phyloP scores from a whole-genome alignment of 1,140 invertebrate species.

The Agraylea sexmaculata region DNA sequence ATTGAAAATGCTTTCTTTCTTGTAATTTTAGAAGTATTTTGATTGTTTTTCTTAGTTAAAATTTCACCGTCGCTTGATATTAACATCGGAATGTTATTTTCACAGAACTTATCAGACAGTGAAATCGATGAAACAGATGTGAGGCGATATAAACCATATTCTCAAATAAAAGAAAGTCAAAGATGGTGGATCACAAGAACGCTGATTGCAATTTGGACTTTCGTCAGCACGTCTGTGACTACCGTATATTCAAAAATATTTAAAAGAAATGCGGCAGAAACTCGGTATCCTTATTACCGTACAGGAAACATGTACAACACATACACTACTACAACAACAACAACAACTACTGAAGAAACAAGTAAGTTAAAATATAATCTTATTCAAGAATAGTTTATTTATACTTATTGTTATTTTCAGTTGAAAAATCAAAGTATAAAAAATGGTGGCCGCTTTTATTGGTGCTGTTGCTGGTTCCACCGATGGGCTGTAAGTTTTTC shows the following conservation, averaged over 20 bases:
- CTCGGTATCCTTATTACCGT: conserved; percentile 18
- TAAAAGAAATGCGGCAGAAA: conserved; percentile 3
- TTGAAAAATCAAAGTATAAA: conserved; percentile 19
- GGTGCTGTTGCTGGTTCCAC: conserved; percentile 28
- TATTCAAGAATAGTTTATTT: no score
- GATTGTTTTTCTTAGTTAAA: no score
- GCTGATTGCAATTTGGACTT: conserved; percentile 25
- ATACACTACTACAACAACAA: conserved; percentile 10
- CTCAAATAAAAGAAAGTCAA: conserved; percentile 19
- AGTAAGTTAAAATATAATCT: not conserved
- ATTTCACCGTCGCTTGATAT: no score
- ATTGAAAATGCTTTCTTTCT: no score
- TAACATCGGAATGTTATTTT: conserved; percentile 10
- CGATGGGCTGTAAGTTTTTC: conserved; percentile 33
- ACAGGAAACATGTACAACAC: conserved; percentile 4
- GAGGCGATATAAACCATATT: conserved; percentile 14
- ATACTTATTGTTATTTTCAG: no score
- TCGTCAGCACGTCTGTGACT: conserved; percentile 24
- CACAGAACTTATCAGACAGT: conserved; percentile 29
- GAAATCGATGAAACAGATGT: conserved; percentile 32
- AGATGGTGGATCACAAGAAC: conserved; percentile 32
- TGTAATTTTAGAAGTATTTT: no score
- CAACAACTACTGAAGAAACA: not conserved
- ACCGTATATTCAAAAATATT: conserved; percentile 25
- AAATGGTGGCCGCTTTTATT: conserved; percentile 32